Evolutionary conservation across 1,140 invertebrate species (phyloP).

Genomic region (Drosophila parvula): DNA sequence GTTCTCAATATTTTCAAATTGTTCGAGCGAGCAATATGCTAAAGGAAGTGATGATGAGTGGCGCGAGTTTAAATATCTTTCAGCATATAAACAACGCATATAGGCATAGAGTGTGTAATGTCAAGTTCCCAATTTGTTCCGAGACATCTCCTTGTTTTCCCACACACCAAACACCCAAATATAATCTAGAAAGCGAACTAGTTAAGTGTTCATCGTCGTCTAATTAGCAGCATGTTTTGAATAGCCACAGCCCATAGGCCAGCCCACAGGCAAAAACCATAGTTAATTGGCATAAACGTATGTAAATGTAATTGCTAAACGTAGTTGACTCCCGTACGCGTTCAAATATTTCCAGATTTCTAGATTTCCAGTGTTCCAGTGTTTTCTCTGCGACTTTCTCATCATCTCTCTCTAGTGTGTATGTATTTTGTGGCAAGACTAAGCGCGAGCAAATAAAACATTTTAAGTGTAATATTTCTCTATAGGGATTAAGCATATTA

Average conservation of each 20-base stretch:
- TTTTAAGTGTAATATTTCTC: conserved; percentile 71
- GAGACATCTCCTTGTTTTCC: conserved; percentile 9
- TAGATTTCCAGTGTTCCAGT: conserved; percentile 14
- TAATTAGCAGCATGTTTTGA: conserved; percentile 28
- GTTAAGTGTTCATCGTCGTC: conserved; percentile 33
- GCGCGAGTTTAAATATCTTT: conserved; percentile 64
- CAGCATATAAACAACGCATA: conserved; percentile 30
- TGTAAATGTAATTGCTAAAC: background rate
- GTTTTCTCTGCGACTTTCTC: conserved; percentile 24
- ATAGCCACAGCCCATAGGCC: conserved; percentile 2
- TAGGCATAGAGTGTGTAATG: conserved; percentile 72
- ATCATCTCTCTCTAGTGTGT: conserved; percentile 4
- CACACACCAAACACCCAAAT: conserved; percentile 8
- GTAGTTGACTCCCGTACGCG: conserved; percentile 9
- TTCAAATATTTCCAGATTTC: conserved; percentile 15
- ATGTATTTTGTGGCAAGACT: conserved; percentile 37
- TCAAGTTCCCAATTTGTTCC: conserved; percentile 43
- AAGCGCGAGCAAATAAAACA: conserved; percentile 42
- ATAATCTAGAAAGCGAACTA: conserved; percentile 31
- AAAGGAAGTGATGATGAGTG: conserved; percentile 23
- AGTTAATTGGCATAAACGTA: conserved; percentile 33
- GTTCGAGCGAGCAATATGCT: conserved; percentile 45
- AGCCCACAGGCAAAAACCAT: conserved; percentile 8
- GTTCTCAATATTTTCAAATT: conserved; percentile 49
- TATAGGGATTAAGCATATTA: conserved; percentile 58